Conservation (phyloP, 2,888 invertebrate species). For the Synanthedon myopaeformis region DNA sequence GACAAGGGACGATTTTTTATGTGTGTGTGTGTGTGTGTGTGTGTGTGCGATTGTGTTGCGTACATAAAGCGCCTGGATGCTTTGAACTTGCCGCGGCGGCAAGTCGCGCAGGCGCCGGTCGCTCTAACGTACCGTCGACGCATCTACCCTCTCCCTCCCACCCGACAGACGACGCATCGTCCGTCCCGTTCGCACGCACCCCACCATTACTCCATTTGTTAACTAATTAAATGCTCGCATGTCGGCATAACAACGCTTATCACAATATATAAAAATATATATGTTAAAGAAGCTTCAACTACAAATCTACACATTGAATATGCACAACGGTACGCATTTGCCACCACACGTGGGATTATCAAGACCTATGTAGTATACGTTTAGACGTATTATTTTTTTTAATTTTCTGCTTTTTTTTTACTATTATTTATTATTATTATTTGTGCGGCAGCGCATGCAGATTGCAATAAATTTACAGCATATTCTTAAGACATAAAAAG, state of each 20-base stretch:
- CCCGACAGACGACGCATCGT: not conserved
- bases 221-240: slow-evolving; percentile 67
- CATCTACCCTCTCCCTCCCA: not conserved
- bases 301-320: slow-evolving; percentile 61
- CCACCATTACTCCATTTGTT: slow-evolving; percentile 31
- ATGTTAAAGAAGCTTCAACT: slow-evolving; percentile 67
- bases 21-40: no score
- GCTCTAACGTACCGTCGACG: not conserved
- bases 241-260: slow-evolving; percentile 68
- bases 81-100: slow-evolving; percentile 60
- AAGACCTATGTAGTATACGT: slow-evolving; percentile 26
- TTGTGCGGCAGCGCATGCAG: slow-evolving; percentile 68
- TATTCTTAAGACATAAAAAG: slow-evolving; percentile 45
- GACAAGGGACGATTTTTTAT: no score
- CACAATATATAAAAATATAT: slow-evolving; percentile 68
- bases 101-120: slow-evolving; percentile 57
- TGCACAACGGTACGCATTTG: slow-evolving; percentile 62
- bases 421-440: slow-evolving; percentile 33
- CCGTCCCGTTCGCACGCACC: not conserved
- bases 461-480: slow-evolving; percentile 58
- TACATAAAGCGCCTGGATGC: slow-evolving; percentile 45
- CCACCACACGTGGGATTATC: slow-evolving; percentile 56
- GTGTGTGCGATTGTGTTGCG: slow-evolving; percentile 25
- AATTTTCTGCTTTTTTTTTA: slow-evolving; percentile 27
- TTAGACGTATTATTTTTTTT: slow-evolving; percentile 34